Evolutionary conservation across 2,797 vertebrate species (phyloP).

Genomic region (Botia almorhae): DNA sequence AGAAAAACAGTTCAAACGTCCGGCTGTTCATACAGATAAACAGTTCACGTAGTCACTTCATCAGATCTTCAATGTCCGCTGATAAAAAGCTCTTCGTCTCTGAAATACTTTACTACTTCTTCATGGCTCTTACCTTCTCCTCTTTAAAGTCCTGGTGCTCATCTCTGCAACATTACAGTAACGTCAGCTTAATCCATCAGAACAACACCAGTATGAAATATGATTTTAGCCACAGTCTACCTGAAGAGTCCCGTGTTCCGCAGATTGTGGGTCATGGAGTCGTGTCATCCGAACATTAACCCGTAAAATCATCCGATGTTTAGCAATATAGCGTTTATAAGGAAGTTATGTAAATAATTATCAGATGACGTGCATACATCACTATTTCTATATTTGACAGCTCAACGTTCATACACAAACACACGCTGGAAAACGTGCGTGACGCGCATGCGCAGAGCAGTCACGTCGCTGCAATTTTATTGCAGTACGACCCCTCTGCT

Average conservation of each 20-base stretch:
- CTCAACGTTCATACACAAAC: constrained; percentile 25
- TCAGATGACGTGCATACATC: too few relatives aligned
- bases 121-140: constrained; percentile 71
- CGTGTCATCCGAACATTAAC: constrained; percentile 30
- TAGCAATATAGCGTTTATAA: not conserved
- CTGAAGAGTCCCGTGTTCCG: constrained; percentile 91
- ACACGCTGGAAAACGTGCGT: not conserved
- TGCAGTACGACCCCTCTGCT: not conserved
- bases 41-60: not conserved
- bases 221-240: constrained; percentile 67
- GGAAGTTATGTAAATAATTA: not conserved
- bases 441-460: constrained; percentile 33
- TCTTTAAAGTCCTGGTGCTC: constrained; percentile 96
- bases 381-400: not conserved
- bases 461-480: not conserved
- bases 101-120: constrained; percentile 72
- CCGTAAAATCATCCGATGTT: not conserved
- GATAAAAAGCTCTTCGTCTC: not conserved
- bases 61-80: not conserved
- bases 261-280: constrained; percentile 84
- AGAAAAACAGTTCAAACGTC: not conserved
- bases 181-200: not conserved
- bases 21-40: too few relatives aligned
- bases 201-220: too few relatives aligned
- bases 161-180: constrained; percentile 77